Evolutionary conservation across 1,140 invertebrate genomes (phyloP).

Genomic region (Trichonephila clavata): DNA sequence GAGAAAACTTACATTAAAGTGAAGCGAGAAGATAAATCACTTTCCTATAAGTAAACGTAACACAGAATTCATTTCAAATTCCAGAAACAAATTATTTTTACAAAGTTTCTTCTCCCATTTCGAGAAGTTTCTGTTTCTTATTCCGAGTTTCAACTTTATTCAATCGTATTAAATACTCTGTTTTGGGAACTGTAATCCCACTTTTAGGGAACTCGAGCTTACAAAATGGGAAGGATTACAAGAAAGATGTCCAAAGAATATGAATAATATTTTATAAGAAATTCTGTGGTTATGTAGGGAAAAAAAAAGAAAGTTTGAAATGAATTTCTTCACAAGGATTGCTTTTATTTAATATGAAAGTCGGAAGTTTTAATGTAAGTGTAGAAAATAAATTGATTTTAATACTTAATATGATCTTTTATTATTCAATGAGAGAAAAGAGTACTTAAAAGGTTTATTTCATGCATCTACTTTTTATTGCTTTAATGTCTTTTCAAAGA

Average conservation of each 20-base stretch:
- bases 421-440: too few relatives aligned
- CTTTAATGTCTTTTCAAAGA: too few relatives aligned
- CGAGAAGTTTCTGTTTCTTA: neutral
- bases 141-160: constrained; percentile 25
- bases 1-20: neutral
- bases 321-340: neutral
- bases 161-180: constrained; percentile 19
- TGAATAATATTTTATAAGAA: constrained; percentile 1
- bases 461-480: too few relatives aligned
- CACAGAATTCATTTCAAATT: neutral
- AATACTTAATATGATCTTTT: too few relatives aligned
- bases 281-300: neutral
- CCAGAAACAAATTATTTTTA: neutral
- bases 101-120: neutral
- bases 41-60: neutral
- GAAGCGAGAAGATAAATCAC: neutral
- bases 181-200: constrained; percentile 26
- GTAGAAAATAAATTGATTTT: too few relatives aligned
- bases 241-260: neutral
- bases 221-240: constrained; percentile 4
- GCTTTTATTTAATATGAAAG: neutral
- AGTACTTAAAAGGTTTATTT: too few relatives aligned
- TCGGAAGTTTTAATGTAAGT: neutral
- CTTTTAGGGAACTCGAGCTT: neutral
- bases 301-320: neutral